phyloP scores from a whole-genome alignment of 2,888 invertebrate species.

The Aspidiotus rigidus region DNA sequence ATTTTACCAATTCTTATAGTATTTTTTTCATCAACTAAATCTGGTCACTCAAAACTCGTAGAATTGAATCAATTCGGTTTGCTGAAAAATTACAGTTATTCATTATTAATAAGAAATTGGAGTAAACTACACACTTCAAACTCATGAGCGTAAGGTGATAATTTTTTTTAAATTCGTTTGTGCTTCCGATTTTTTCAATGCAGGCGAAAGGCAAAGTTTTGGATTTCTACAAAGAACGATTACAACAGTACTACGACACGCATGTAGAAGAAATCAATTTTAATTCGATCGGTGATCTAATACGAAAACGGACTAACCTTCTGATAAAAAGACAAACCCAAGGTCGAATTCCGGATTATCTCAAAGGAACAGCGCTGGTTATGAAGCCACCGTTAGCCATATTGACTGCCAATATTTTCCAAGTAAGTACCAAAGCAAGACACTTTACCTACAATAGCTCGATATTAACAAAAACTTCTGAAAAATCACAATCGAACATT shows the following conservation, averaged over 20 bases:
- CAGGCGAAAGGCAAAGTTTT: slow-evolving; percentile 63
- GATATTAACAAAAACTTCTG: too few species aligned
- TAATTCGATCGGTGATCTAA: slow-evolving; percentile 68
- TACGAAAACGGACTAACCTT: slow-evolving; percentile 70
- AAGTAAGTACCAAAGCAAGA: slow-evolving; percentile 45
- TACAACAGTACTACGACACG: slow-evolving; percentile 77
- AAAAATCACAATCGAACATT: too few species aligned
- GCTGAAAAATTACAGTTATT: too few species aligned
- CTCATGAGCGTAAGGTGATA: too few species aligned
- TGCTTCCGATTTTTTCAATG: slow-evolving; percentile 22
- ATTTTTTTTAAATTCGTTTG: too few species aligned
- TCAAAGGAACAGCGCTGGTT: slow-evolving; percentile 61
- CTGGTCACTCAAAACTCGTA: too few species aligned
- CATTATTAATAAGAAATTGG: too few species aligned
- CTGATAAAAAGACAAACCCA: slow-evolving; percentile 68
- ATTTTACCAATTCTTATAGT: too few species aligned
- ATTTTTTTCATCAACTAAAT: too few species aligned
- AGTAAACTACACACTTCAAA: too few species aligned
- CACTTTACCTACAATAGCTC: too few species aligned
- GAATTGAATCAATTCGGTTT: too few species aligned
- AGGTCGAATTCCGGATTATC: slow-evolving; percentile 65
- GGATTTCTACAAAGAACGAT: slow-evolving; percentile 79
- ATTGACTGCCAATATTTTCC: slow-evolving; percentile 70
- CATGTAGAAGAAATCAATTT: slow-evolving; percentile 78
- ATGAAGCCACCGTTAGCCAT: slow-evolving; percentile 70